A percentile compares a stretch with the other conserved stretches of the same genome.
phyloP scores from a whole-genome alignment of 2,797 vertebrate genomes.

The Pangasius sanitwongsei region DNA sequence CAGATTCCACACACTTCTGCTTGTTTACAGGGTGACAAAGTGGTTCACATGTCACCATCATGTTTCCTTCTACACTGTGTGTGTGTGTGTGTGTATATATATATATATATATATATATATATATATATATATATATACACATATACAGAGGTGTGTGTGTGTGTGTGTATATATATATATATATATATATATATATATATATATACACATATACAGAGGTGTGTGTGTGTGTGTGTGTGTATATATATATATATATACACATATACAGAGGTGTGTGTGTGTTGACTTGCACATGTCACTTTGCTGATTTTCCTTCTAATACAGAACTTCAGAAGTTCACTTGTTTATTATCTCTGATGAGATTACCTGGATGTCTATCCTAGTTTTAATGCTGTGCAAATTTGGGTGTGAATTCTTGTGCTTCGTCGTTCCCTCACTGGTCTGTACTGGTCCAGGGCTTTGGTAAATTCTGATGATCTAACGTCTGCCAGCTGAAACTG shows the following conservation, averaged over 20 bases:
- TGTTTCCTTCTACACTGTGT: neutral
- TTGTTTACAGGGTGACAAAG: neutral
- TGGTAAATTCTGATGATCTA: slow-evolving; percentile 22
- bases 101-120: neutral
- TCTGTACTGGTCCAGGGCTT: slow-evolving; percentile 12
- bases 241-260: too few relatives aligned
- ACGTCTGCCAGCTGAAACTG: slow-evolving; percentile 37
- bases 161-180: neutral
- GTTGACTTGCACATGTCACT: neutral
- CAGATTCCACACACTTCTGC: too few relatives aligned
- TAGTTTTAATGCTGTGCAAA: neutral
- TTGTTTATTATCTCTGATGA: neutral
- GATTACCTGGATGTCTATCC: neutral
- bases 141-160: neutral
- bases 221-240: neutral
- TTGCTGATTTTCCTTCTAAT: neutral
- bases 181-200: neutral
- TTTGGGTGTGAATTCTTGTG: neutral
- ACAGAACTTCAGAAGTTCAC: neutral
- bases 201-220: neutral
- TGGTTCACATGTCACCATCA: neutral
- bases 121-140: neutral
- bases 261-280: too few relatives aligned
- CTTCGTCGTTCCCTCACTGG: neutral
- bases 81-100: too few relatives aligned